Conservation (phyloP, 2,888 invertebrate species). For the Lacanobia oleracea region DNA sequence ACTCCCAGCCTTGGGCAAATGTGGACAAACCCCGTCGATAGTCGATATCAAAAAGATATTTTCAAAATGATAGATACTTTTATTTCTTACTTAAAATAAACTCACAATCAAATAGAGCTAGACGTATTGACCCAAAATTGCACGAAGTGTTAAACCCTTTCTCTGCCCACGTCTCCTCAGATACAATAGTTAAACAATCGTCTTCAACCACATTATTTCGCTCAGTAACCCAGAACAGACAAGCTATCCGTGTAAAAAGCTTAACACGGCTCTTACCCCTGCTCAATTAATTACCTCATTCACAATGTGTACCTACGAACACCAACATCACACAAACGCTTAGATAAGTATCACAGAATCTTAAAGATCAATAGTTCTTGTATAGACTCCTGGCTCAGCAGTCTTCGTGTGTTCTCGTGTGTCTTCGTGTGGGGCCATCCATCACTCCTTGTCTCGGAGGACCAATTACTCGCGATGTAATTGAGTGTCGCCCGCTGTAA, state of each 20-base stretch:
- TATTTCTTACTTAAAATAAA: too few species aligned
- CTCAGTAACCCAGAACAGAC: too few species aligned
- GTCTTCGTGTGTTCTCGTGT: background rate
- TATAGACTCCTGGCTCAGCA: slow-evolving; percentile 5
- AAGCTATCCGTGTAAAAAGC: too few species aligned
- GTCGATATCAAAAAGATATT: too few species aligned
- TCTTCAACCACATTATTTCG: background rate
- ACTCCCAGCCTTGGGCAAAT: too few species aligned
- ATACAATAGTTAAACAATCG: background rate
- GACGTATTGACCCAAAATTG: too few species aligned
- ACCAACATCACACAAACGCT: background rate
- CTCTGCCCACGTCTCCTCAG: too few species aligned
- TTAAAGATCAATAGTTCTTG: slow-evolving; percentile 28
- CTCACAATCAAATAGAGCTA: too few species aligned
- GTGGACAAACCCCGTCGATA: too few species aligned
- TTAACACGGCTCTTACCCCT: background rate
- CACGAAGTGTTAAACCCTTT: too few species aligned
- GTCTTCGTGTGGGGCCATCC: slow-evolving; percentile 47
- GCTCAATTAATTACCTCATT: slow-evolving; percentile 15
- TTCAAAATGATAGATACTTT: too few species aligned
- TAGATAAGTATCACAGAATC: slow-evolving; percentile 13
- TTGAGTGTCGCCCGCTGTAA: slow-evolving; percentile 57
- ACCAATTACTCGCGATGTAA: slow-evolving; percentile 60
- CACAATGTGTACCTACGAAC: background rate
- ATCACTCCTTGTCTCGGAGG: slow-evolving; percentile 56